Evolutionary conservation across 2,888 invertebrate species (phyloP), one percentile per base, ranked within the genome.

Genomic region (Nephrocerus scutellatus): DNA sequence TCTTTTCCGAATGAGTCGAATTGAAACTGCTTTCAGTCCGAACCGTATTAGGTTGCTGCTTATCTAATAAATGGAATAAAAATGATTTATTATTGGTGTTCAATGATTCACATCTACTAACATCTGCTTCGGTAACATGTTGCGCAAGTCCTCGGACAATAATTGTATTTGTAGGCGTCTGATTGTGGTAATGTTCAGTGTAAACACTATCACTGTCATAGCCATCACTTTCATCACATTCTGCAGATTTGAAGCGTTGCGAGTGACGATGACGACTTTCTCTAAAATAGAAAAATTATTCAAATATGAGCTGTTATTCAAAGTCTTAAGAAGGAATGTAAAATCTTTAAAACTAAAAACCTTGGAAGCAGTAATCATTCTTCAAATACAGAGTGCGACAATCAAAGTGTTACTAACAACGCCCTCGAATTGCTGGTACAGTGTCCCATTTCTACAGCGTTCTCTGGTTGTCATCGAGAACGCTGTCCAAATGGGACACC

Each of bases 1-100:
- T 72, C 83, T 82, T 68, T 84, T 82, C 54, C 87, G 74, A 62
- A 89, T 87, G 25, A 89, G 72, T 29, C 89, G 75, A 56, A 89
- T 84, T 61, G 87, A 87, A 63, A 81, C 80, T 3, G 85, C 80
- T 68, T 80, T 77, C 48, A 87, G 72, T 46, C 82, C 81, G 63
- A 79, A 80, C 57, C 78, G 76, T 54, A 82, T 74, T 53, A 88
- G 76, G 57, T 84, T 84, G 62, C 81, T 80, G 54, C 82, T 76
- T 54, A 89, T 84, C 84, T 87, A 68, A 43, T 72, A 70, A 52
- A 52, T 50, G 41, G 15, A 24, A 33, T 57, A 41, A 32, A 30
- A 12, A 36, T 15, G 33, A 30, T 12, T 35, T 14, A 14, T 35
- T 12, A 13, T 32, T 14, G 13, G 12, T 21, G 3, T 15, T 13